phyloP scores from a whole-genome alignment of 2,113 vertebrate genomes.

The Martes martes region DNA sequence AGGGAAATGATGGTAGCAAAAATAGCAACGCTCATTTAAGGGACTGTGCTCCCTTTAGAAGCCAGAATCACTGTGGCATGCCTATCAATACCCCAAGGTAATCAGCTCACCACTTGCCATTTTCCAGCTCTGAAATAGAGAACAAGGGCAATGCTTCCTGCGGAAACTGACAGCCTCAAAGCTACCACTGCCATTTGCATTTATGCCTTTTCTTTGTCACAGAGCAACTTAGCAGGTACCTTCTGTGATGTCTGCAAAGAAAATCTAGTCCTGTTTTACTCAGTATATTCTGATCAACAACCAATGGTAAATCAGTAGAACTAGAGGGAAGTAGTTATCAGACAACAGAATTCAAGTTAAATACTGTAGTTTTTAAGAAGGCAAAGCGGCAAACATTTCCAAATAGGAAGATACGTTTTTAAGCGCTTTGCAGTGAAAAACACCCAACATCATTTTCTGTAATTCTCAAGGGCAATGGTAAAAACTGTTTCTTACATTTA shows the following conservation, averaged over 20 bases:
- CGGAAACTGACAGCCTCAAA: constrained; percentile 37
- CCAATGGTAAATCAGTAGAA: not conserved
- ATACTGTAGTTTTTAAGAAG: constrained; percentile 30
- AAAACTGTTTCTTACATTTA: not conserved
- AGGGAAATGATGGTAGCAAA: constrained; percentile 78
- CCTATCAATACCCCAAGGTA: constrained; percentile 48
- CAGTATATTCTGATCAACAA: not conserved
- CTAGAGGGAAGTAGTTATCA: not conserved
- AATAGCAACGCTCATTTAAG: constrained; percentile 59
- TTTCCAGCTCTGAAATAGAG: not conserved
- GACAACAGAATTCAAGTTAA: constrained; percentile 5
- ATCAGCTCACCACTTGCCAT: constrained; percentile 7
- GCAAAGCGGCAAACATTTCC: not conserved
- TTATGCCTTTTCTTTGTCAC: constrained; percentile 47
- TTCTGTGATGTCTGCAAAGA: not conserved
- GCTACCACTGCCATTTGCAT: constrained; percentile 51
- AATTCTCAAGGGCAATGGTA: not conserved
- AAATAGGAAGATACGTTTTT: not conserved
- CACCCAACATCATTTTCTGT: not conserved
- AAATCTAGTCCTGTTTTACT: not conserved
- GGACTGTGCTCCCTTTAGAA: constrained; percentile 21
- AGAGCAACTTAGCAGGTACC: not conserved
- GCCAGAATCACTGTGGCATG: constrained; percentile 36
- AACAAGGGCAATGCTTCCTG: constrained; percentile 19
- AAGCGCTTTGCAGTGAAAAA: constrained; percentile 30